Percentiles rank a stretch among this genome's conserved stretches.
These are phyloP conservation scores for Calliopsis andreniformis DNA, from an alignment of 1,140 invertebrate species.

Conservation along the genomic window DNA sequence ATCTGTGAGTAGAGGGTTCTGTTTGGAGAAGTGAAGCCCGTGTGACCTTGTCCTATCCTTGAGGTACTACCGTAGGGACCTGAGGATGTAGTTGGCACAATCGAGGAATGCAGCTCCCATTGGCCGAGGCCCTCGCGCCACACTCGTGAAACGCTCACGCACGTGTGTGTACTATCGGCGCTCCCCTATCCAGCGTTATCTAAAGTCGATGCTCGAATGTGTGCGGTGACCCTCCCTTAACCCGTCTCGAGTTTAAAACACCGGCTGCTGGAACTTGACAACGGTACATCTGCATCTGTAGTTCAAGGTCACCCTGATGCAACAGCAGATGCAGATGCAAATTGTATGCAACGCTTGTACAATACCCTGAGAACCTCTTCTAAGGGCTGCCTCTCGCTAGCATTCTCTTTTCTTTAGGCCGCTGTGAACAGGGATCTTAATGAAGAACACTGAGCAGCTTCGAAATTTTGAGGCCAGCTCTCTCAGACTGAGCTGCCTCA, in stretches of 20 bases:
- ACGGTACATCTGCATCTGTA: neutral
- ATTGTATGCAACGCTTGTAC: neutral
- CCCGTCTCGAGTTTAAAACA: neutral
- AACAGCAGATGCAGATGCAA: neutral
- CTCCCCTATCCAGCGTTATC: neutral
- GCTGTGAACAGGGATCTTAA: neutral
- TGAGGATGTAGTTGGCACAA: neutral
- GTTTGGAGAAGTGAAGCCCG: neutral
- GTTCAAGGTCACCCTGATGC: conserved; percentile 1
- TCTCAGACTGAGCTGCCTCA: too few species aligned
- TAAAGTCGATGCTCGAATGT: neutral
- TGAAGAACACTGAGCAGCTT: neutral
- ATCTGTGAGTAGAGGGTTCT: neutral
- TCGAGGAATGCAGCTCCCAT: conserved; percentile 7
- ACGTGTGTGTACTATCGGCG: neutral
- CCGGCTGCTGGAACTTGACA: neutral
- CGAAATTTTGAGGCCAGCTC: too few species aligned
- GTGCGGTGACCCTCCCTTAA: neutral
- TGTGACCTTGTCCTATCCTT: conserved; percentile 18
- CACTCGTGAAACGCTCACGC: neutral
- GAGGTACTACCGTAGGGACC: neutral
- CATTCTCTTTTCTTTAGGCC: neutral
- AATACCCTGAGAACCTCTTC: neutral
- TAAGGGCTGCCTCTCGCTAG: neutral
- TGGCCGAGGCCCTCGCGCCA: neutral